phyloP scores from a whole-genome alignment of 2,113 vertebrate species.

The Sylvietta virens region DNA sequence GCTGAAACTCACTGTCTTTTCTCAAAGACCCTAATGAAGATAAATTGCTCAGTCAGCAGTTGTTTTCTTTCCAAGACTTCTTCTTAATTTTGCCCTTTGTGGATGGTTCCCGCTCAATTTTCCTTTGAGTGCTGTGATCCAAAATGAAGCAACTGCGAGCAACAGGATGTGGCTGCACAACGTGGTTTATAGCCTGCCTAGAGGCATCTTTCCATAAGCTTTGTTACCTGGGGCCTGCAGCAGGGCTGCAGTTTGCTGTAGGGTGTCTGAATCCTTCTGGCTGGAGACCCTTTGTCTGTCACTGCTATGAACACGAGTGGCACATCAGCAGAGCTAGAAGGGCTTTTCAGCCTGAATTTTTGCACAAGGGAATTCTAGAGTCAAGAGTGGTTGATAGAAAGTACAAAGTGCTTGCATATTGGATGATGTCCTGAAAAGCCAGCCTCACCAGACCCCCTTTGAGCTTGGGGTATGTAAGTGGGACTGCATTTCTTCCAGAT shows the following conservation, averaged over 20 bases:
- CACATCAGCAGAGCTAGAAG: background rate
- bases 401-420: background rate
- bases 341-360: background rate
- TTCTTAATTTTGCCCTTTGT: conserved; percentile 16
- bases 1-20: background rate
- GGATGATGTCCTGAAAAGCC: background rate
- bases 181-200: background rate
- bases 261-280: background rate
- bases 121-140: background rate
- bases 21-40: conserved; percentile 21
- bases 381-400: background rate
- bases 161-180: background rate
- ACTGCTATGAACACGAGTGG: fast-evolving
- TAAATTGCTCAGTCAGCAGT: background rate
- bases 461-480: background rate
- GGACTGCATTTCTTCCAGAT: background rate
- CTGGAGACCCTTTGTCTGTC: background rate
- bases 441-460: background rate
- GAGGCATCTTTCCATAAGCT: background rate
- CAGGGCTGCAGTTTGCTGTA: background rate
- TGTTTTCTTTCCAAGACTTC: conserved; percentile 28
- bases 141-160: background rate
- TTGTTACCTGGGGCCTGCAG: background rate
- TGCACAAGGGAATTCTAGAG: background rate
- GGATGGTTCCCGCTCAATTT: background rate